A percentile compares a stretch with the other conserved stretches of the same genome.
Evolutionary conservation across 1,140 invertebrate genomes (phyloP).

Genomic region (Anastrepha ludens): DNA sequence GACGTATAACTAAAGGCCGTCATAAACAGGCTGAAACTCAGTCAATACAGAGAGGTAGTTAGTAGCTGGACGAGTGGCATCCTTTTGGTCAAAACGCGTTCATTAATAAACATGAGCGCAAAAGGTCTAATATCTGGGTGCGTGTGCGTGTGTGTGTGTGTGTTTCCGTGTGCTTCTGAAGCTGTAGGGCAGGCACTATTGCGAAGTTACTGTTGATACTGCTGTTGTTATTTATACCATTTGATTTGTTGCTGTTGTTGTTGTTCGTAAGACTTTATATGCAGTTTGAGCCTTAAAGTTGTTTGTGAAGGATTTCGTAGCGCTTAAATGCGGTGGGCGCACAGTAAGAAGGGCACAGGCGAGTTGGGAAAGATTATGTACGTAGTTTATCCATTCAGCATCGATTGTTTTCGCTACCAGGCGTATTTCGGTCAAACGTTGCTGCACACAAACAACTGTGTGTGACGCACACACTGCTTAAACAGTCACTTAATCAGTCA

Average conservation of each 20-base stretch:
- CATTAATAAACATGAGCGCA: conserved; percentile 49
- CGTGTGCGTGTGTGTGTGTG: background rate
- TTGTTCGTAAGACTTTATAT: background rate
- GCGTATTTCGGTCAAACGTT: background rate
- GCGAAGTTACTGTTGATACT: background rate
- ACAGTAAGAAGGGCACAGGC: no score
- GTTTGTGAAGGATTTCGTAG: conserved; percentile 13
- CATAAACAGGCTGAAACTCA: background rate
- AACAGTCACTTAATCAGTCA: conserved; percentile 19
- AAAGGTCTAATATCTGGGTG: background rate
- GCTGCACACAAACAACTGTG: background rate
- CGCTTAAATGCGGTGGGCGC: background rate
- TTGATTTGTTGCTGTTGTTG: background rate
- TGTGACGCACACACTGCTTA: background rate
- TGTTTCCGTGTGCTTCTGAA: no score
- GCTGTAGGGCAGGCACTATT: background rate
- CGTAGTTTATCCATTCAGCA: background rate
- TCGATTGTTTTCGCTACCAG: background rate
- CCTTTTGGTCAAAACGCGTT: conserved; percentile 1
- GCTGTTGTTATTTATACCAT: conserved; percentile 20
- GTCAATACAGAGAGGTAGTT: background rate
- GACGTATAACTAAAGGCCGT: background rate
- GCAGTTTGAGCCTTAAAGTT: conserved; percentile 11
- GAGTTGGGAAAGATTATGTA: background rate
- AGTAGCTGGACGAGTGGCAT: background rate